Evolutionary conservation across 2,797 vertebrate genomes (phyloP).

Genomic region (Arctocebus calabarensis): DNA sequence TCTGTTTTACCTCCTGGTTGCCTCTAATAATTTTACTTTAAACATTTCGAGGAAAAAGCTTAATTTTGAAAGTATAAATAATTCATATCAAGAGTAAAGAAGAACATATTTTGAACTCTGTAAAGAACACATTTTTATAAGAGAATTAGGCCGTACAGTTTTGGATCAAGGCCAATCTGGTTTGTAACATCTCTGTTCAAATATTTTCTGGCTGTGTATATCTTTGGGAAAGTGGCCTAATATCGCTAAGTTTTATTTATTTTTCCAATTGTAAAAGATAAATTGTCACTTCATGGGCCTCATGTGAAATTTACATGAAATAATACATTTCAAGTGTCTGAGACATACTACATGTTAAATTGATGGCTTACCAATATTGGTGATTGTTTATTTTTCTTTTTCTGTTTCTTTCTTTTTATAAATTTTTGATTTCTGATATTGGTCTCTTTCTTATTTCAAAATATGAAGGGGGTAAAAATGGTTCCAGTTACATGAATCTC

Average conservation of each 20-base stretch:
- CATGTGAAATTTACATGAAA: conserved; percentile 4
- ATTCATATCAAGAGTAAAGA: too few relatives aligned
- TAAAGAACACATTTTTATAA: neutral
- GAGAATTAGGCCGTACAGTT: neutral
- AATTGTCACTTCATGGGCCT: neutral
- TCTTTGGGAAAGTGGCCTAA: neutral
- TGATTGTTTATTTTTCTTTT: conserved; percentile 1
- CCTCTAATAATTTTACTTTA: neutral
- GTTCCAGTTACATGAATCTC: neutral
- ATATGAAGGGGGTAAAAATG: neutral
- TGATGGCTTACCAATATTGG: neutral
- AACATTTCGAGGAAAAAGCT: neutral
- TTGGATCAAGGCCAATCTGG: neutral
- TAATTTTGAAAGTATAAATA: too few relatives aligned
- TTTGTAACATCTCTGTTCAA: conserved; percentile 7
- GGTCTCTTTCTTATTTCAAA: neutral
- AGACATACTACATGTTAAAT: neutral
- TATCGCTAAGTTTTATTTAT: neutral
- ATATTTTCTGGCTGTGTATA: neutral
- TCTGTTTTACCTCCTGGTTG: neutral
- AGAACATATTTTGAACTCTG: neutral
- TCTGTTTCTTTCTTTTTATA: neutral
- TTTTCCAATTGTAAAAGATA: neutral
- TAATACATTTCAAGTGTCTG: neutral
- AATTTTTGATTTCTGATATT: neutral